Evolutionary conservation across 53 echinoderm and acorn worm genomes (phyloP), one percentile per base, ranked within the genome.

Genomic region (Temnopleurus reevesii): DNA sequence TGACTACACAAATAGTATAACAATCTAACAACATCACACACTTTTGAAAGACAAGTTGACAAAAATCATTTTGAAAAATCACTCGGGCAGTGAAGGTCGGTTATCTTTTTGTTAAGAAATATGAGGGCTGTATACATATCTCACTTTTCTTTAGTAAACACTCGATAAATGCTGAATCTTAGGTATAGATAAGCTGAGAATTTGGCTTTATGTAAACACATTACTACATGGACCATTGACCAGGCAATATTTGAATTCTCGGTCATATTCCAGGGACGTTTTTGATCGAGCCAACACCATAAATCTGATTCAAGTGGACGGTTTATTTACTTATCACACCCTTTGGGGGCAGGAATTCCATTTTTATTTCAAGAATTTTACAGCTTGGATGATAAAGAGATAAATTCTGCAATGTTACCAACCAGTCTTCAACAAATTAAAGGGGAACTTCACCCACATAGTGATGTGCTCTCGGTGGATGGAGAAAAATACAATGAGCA

Each of bases 221-320:
- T 79, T 49, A 79, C n/a, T 28, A 25, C 79, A 79, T 79, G 79
- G 79, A 30, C 79, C 79, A 79, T 79, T 79, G 79, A 79, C 79
- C 79, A 79, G 15, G 4, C 10, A 28, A 24, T 79, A 30, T 79
- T 21, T 79, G 28, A 79, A 46, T 49, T 47, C 21, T 41, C 46
- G 27, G 47, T 79, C 27, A 79, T 79, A 49, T 79, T 46, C 77
- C 49, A 76, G 17, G 49, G 49, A 79, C 49, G 46, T 27, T 49
- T 47, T 79, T 47, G 49, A 79, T 46, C 24, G 79, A 17, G 79
- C 79, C 41, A 49, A 49, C 27, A 49, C 30, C 79, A 79, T 79
- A 79, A 79, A 79, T 79, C 18, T 26, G 49, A 2, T 79, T 46
- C 0, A 7, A 76, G 41, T 45, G 45, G 76, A 45, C 76, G 25